These are phyloP conservation scores for Cyprinodon brontotheroides DNA, from an alignment of 2,113 vertebrate species.

Conservation along the genomic window DNA sequence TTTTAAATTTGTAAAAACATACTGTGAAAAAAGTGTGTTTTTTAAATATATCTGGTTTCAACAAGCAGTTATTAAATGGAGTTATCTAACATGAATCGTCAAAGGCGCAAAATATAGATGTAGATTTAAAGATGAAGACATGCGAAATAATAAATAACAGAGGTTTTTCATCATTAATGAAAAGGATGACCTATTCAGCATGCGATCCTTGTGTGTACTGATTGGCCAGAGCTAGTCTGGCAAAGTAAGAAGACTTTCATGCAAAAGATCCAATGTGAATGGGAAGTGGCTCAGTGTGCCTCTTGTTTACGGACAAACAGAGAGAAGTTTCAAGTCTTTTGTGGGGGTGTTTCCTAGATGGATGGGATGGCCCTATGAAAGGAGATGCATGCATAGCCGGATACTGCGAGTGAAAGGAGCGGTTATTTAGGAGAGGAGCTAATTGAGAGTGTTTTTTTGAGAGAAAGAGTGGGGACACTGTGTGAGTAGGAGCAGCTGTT, in stretches of 20 bases:
- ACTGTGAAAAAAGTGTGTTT: not conserved
- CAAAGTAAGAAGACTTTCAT: constrained; percentile 61
- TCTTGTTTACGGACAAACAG: constrained; percentile 70
- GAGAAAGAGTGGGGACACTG: constrained; percentile 51
- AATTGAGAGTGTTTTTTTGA: constrained; percentile 59
- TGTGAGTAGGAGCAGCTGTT: constrained; percentile 59
- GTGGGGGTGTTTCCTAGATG: constrained; percentile 69
- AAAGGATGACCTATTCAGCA: constrained; percentile 23
- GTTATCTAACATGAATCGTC: not conserved
- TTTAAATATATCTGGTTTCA: not conserved
- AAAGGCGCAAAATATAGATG: not conserved
- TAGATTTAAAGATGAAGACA: not conserved
- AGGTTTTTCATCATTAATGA: constrained; percentile 12
- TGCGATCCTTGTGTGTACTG: constrained; percentile 23
- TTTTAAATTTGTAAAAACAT: not conserved
- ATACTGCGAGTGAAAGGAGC: constrained; percentile 69
- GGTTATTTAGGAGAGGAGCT: constrained; percentile 67
- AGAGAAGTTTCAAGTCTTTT: constrained; percentile 65
- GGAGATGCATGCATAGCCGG: constrained; percentile 68
- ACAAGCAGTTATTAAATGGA: not conserved
- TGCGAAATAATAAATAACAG: not conserved
- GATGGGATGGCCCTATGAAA: constrained; percentile 65
- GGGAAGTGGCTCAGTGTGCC: constrained; percentile 70
- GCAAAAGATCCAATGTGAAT: constrained; percentile 72
- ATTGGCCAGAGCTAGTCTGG: constrained; percentile 31